Evolutionary conservation across 2,888 invertebrate genomes (phyloP), one percentile per base, ranked within the genome.

Genomic region (Drymonia ruficornis): DNA sequence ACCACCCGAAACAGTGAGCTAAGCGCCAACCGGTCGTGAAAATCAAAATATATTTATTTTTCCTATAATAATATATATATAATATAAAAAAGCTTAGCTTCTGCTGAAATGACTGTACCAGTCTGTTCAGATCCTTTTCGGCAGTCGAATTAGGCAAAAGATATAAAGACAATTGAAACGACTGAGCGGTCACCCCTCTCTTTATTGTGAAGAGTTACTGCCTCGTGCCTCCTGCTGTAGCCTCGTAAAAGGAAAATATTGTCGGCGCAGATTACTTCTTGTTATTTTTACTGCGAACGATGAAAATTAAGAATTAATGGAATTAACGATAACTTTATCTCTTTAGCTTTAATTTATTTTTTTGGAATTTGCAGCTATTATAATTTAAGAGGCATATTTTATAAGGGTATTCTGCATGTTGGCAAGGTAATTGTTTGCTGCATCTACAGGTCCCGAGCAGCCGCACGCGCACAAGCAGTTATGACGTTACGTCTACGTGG

Each of bases 131-230:
- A 13, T 23, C 16, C 49, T 44, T 46, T 50, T 52, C 44, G 28
- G 29, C 36, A 50, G 36, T 46, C 46, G 55, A 52, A 66, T 59
- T 55, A 53, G 47, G 44, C 52, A 31, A 52, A 52, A 36, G 50
- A 47, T 48, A 55, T 66, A 61, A 69, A 66, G 55, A 52, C 55
- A 52, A 63, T 55, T 59, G 63, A 50, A 55, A 59, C 45, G 53
- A 43, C 55, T 7, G n/a, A 38, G 59, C 56, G 63, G 63, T 61
- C 58, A 59, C 28, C 63, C 70, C 64, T 52, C 52, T 34, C 48
- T 49, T 45, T 53, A 50, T 47, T 49, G 38, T 16, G 16, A 45
- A 15, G 56, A 61, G 53, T 59, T 66, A 69, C 67, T 67, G 50
- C 36, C 38, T 59, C 63, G 66, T 57, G 49, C 19, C 51, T 69